Evolutionary conservation across 64 coral and sea anemone genomes (phyloP).

Genomic region (Anthopleura sola): DNA sequence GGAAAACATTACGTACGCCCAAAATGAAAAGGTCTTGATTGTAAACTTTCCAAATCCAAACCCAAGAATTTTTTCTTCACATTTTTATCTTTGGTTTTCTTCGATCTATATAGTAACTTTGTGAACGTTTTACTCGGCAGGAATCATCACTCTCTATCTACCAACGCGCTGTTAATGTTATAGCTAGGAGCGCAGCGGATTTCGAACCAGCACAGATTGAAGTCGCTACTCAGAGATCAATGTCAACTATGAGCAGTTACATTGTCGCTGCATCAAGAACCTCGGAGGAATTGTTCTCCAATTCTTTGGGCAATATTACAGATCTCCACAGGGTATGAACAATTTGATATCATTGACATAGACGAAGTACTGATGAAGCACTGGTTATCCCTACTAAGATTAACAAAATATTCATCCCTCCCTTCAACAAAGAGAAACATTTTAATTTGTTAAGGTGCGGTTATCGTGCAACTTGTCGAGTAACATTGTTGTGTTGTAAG

Average conservation of each 20-base stretch:
- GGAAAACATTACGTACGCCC: no score
- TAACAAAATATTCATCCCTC: no score
- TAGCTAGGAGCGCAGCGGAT: not conserved
- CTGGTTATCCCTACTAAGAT: no score
- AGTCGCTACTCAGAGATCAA: not conserved
- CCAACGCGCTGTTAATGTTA: conserved; percentile 11
- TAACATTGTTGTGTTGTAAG: no score
- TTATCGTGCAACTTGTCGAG: no score
- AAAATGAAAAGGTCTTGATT: no score
- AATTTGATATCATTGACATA: no score
- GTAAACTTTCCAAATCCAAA: no score
- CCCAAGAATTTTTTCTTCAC: no score
- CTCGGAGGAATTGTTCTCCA: not conserved
- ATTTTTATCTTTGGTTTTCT: not conserved
- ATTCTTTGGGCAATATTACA: not conserved
- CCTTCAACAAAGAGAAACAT: no score
- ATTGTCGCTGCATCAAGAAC: not conserved
- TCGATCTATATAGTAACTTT: not conserved
- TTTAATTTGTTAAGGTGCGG: no score
- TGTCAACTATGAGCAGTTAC: not conserved
- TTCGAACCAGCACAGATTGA: not conserved
- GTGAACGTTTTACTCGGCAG: not conserved
- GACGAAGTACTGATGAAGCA: no score
- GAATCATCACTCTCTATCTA: not conserved
- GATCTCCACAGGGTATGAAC: not conserved